Evolutionary conservation across 1,140 invertebrate genomes (phyloP), one percentile per base, ranked within the genome.

Genomic region (Phortica variegata): DNA sequence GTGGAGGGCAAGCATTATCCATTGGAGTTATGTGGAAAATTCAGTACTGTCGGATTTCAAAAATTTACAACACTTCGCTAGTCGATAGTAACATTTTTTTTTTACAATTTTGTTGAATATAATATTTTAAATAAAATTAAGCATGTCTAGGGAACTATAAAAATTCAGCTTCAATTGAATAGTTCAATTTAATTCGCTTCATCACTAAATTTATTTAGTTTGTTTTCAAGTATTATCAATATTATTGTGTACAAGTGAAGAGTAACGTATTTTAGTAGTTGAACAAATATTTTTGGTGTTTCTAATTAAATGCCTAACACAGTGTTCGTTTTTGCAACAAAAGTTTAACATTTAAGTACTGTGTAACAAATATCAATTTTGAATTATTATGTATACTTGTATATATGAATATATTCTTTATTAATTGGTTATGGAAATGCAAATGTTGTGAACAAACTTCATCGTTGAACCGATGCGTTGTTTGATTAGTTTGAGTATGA

Each of bases 21-120:
- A 8, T 78, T 88, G 18, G 85, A 87, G 58, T 82, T 87, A 47
- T 85, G 87, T 52, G 85, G 84, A 18, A 86, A 86, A 60, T 94
- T 93, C 73, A 85, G 85, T 8, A 91, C 88, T 17, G 83, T 90
- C 42, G 86, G 91, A 68, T 89, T 90, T 75, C 85, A 88, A 69
- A 85, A 90, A 73, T 91, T 85, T 78, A 82, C 86, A 36, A 88
- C 84, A 43, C 86, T 91, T 55, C 82, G 89, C 78, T 92, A 79
- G 43, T 10, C 16, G 16, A 34, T n/a, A 4, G 33, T 18, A 18
- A 17, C 15, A 36, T 41, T 34, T 12, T 26, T 16, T 4, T 21
- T 16, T 10, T 34, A 15, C 18, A 26, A 29, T 33, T 9, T 38
- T 47, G 33, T 48, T 56, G n/a, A n/a, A n/a, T n/a, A n/a, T n/a